Evolutionary conservation across 2,797 vertebrate genomes (phyloP), one percentile per base, ranked within the genome.

Genomic region (Paratrypauchen microcephalus): DNA sequence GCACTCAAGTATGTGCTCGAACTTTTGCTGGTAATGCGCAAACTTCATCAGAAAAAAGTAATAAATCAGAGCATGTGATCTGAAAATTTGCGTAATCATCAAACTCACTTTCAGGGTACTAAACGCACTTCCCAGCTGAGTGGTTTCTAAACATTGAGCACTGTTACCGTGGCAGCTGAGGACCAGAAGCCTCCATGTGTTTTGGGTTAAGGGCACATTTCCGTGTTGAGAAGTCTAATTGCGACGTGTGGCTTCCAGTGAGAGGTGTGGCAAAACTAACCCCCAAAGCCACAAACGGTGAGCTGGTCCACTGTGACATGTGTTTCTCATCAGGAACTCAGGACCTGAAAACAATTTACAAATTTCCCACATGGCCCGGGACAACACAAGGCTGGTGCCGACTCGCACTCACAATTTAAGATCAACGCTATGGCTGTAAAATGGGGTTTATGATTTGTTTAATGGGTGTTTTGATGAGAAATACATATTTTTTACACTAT

Each of bases 101-200:
- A 73, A 87, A 86, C 86, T 69, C 74, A 71, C 84, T 87, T 90
- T 75, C 74, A 73, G 82, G 76, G 86, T 84, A 74, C 81, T 36
- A 74, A 78, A 82, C 72, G 45, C 70, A 68, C 80, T 74, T 85
- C 72, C 54, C 90, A 91, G 89, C 76, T 81, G 85, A 88, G 90
- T 28, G 91, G 91, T 91, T 92, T 90, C 76, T 74, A 78, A 83
- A 87, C 79, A 85, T 83, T 71, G 86, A 87, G 87, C 91, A 94
- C 93, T 95, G 94, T 95, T 96, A 95, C 93, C 92, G 93, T 94
- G 93, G 94, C 95, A 95, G 95, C 93, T 91, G 94, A 94, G 94
- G 94, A 97, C 96, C 95, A 94, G 90, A 91, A 93, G 92, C 93
- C 91, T 79, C 90, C 93, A 93, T 93, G 91, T 93, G 95, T 95